Evolutionary conservation across 1,140 invertebrate genomes (phyloP), one percentile per base, ranked within the genome.

Genomic region (Drosophila seguyi): DNA sequence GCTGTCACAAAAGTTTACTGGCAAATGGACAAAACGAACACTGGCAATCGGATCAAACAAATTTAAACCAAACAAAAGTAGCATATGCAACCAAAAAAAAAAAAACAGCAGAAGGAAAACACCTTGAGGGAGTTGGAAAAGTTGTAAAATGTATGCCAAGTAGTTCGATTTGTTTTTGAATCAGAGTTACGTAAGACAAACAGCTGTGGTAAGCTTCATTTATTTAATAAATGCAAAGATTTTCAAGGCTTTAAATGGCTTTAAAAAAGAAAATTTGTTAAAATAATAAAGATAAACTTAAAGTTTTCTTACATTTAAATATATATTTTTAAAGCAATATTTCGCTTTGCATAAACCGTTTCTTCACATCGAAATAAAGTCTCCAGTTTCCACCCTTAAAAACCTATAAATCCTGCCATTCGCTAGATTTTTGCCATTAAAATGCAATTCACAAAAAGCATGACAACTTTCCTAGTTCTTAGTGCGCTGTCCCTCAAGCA

Each of bases 371-470:
- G 3, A 38, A 61, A 27, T 27, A 0, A 14, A 16, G 1, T 16
- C 34, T 27, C 10, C 18, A 67, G 8, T 41, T 74, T 65, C 27
- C 4, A n/a, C 3, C 13, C 20, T 36, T 11, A 25, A 58, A 56
- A 34, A 52, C 29, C n/a, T 31, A 41, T 48, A 22, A 61, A 29
- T 39, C 18, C 38, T 52, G 48, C 55, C 61, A 38, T 22, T 53
- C 7, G 0, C 18, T 16, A 3, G 57, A 79, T 62, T 81, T 48
- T 75, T 67, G 11, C 60, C 66, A 75, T 87, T 82, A 75, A 65
- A 87, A 87, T 79, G 66, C 83, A 79, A 52, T 79, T 73, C 58
- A 62, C 72, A 88, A 75, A 82, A 83, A 76, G 81, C 79, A 74
- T 68, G 79, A 63, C 45, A 65, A 52, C 38, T 22, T 67, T 34